Percentiles rank a stretch among this genome's conserved stretches.
phyloP scores from a whole-genome alignment of 2,888 invertebrate genomes.

The Dicycla oo region DNA sequence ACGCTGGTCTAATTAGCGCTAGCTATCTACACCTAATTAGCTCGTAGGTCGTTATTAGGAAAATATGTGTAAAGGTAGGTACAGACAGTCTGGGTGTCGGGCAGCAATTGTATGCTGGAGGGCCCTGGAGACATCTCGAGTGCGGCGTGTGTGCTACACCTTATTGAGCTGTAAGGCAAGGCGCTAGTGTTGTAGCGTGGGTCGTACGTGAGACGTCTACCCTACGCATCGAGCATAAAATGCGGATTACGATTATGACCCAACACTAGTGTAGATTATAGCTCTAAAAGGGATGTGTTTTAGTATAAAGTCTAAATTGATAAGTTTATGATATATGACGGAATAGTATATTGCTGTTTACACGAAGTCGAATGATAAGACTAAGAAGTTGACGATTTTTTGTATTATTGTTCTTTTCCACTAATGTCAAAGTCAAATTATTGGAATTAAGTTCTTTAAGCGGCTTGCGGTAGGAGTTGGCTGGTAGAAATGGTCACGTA shows the following conservation, averaged over 20 bases:
- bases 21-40: slow-evolving; percentile 54
- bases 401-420: not conserved
- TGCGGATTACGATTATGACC: slow-evolving; percentile 53
- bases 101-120: slow-evolving; percentile 63
- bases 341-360: not conserved
- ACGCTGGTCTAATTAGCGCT: slow-evolving; percentile 42
- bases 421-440: no score
- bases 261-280: slow-evolving; percentile 29
- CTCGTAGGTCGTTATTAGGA: slow-evolving; percentile 48
- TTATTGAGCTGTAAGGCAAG: slow-evolving; percentile 45
- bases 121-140: slow-evolving; percentile 60
- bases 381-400: not conserved
- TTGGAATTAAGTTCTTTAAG: no score
- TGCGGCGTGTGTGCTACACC: slow-evolving; percentile 48
- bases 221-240: slow-evolving; percentile 32
- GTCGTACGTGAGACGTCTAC: slow-evolving; percentile 34
- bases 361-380: not conserved
- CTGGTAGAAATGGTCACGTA: no score
- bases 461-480: no score
- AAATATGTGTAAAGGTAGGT: slow-evolving; percentile 39
- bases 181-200: slow-evolving; percentile 32
- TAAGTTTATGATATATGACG: slow-evolving; percentile 18
- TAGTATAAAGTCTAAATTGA: slow-evolving; percentile 27
- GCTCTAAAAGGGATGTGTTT: slow-evolving; percentile 16
- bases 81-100: slow-evolving; percentile 52